Evolutionary conservation across 1,140 invertebrate species (phyloP), one percentile per base, ranked within the genome.

Genomic region (Drosophila ohnishii): DNA sequence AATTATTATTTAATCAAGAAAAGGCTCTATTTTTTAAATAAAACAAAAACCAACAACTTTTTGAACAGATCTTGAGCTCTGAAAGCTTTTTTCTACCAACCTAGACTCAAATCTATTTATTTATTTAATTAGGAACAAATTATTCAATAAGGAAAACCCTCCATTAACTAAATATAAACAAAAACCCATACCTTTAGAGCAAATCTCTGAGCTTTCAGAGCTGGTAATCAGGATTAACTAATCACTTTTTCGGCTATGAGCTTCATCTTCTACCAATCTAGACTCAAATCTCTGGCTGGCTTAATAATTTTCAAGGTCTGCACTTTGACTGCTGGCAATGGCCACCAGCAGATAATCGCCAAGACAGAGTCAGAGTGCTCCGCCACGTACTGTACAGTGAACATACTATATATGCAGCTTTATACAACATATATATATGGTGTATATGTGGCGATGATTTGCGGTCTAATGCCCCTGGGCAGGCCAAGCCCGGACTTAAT

Each of bases 341-440:
- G 72, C 72, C 70, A 74, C 72, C 72, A 74, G 47, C 73, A 67
- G 74, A 76, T 76, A 77, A 76, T 77, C 58, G 75, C 30, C 47
- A 53, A 35, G 60, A 44, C 60, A 37, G 28, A 75, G 55, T 53
- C 60, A 37, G 34, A 75, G 47, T 45, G 48, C 62, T 19, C n/a
- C 28, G 35, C 47, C 47, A 28, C 45, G 10, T 35, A 55, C 34
- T 22, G 7, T 72, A 58, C 6, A 6, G 34, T 28, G 7, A 35
- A 56, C 51, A 61, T 32, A 35, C 42, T 22, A 47, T 47, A 30
- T 55, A 22, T 25, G 50, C 50, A 22, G 50, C 32, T 22, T 28
- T 53, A 22, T 56, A 64, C 30, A 22, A 44, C 37, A 55, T 32
- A 56, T 6, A 56, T 6, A 64, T 42, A 47, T 47, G 16, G 25